Percentiles rank a stretch among this genome's conserved stretches.
Evolutionary conservation across 2,797 vertebrate genomes (phyloP).

Genomic region (Micromesistius poutassou): DNA sequence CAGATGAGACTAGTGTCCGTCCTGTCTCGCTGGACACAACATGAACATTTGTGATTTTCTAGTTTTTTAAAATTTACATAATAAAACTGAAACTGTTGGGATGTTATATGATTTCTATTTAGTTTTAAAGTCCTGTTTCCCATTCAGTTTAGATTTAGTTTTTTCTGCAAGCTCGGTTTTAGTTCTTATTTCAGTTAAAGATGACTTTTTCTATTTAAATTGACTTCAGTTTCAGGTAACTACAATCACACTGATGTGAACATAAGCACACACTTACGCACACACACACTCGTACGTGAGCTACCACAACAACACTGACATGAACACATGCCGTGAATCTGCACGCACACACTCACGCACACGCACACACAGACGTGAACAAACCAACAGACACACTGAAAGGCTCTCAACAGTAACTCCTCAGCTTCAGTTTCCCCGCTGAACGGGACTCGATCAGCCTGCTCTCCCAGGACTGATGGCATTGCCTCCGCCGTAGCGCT

Average conservation of each 20-base stretch:
- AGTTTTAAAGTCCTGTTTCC: too few relatives aligned
- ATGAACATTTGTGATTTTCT: too few relatives aligned
- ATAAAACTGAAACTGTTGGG: too few relatives aligned
- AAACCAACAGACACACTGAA: neutral
- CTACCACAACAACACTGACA: neutral
- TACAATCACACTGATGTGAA: neutral
- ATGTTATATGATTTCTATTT: too few relatives aligned
- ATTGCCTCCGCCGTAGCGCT: neutral
- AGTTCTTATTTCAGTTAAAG: too few relatives aligned
- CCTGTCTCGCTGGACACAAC: too few relatives aligned
- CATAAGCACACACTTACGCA: neutral
- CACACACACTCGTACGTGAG: neutral
- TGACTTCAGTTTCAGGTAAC: neutral
- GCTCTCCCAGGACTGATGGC: neutral
- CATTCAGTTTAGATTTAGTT: too few relatives aligned
- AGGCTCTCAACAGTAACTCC: neutral
- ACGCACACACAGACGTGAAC: neutral
- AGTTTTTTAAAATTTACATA: too few relatives aligned
- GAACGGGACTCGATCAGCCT: neutral
- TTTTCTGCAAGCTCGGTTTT: too few relatives aligned
- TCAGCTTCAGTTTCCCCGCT: neutral
- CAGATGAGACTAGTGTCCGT: too few relatives aligned
- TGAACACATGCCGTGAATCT: too few relatives aligned
- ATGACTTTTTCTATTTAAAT: too few relatives aligned
- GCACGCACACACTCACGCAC: neutral